Evolutionary conservation across 2,113 vertebrate genomes (phyloP).

Genomic region (Hippocampus barbouri): DNA sequence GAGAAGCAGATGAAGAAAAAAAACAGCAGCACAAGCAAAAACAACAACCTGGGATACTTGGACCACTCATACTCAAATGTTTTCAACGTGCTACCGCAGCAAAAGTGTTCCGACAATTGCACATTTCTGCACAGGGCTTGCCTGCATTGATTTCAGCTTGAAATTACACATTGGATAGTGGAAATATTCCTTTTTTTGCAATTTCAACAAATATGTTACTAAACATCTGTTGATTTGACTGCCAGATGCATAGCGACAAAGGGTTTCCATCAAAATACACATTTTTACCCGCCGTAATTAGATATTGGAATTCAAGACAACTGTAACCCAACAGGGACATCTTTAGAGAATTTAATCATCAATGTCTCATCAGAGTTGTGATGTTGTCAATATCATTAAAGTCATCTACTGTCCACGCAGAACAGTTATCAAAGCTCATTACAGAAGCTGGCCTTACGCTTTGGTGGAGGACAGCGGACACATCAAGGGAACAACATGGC

Average conservation of each 20-base stretch:
- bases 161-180: neutral
- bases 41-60: constrained; percentile 5
- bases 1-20: constrained; percentile 12
- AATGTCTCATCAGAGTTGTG: constrained; percentile 34
- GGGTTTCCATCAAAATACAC: constrained; percentile 36
- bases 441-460: neutral
- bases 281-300: constrained; percentile 34
- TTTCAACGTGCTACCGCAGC: constrained; percentile 4
- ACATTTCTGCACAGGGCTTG: neutral
- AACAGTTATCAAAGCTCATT: constrained; percentile 16
- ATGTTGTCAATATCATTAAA: constrained; percentile 17
- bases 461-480: constrained; percentile 12
- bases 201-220: neutral
- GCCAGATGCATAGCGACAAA: constrained; percentile 38
- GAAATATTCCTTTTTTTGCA: neutral
- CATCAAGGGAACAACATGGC: constrained; percentile 4
- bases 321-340: constrained; percentile 20
- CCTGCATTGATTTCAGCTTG: neutral
- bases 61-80: constrained; percentile 17
- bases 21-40: constrained; percentile 17
- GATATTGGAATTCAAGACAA: constrained; percentile 19
- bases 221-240: constrained; percentile 34
- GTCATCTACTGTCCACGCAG: neutral
- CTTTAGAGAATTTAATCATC: constrained; percentile 29
- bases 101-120: neutral